Evolutionary conservation across 1,140 invertebrate genomes (phyloP).

Genomic region (Pseudomyrmex sp.): DNA sequence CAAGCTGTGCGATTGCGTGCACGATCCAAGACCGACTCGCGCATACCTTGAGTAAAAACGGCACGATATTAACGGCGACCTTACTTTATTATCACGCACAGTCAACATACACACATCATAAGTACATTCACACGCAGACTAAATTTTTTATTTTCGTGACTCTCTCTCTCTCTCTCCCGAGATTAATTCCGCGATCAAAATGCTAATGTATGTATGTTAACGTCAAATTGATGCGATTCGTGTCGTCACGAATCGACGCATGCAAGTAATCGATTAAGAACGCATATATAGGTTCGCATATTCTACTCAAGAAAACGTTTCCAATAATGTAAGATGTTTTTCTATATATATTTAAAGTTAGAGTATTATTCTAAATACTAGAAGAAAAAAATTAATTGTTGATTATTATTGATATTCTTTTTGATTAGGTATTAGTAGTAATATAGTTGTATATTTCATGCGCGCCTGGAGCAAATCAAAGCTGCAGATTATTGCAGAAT

Average conservation of each 20-base stretch:
- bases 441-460: slow-evolving; percentile 2
- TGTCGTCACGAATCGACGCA: slow-evolving; percentile 27
- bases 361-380: too few species aligned
- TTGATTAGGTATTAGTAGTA: neutral
- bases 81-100: slow-evolving; percentile 65
- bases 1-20: slow-evolving; percentile 52
- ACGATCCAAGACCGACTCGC: slow-evolving; percentile 42
- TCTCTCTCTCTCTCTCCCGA: slow-evolving; percentile 28
- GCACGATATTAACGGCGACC: slow-evolving; percentile 61
- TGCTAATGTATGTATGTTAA: slow-evolving; percentile 59
- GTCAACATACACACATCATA: slow-evolving; percentile 34
- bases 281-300: slow-evolving; percentile 21
- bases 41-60: slow-evolving; percentile 64
- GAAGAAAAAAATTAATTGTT: too few species aligned
- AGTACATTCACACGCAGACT: slow-evolving; percentile 48
- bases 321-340: too few species aligned
- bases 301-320: neutral
- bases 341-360: too few species aligned
- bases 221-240: slow-evolving; percentile 49
- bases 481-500: neutral
- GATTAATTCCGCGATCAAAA: slow-evolving; percentile 52
- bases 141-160: slow-evolving; percentile 52
- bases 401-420: too few species aligned
- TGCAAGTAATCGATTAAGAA: slow-evolving; percentile 47
- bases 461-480: slow-evolving; percentile 11